Evolutionary conservation across 2,113 vertebrate genomes (phyloP), one percentile per base, ranked within the genome.

Genomic region (Calcarius ornatus): DNA sequence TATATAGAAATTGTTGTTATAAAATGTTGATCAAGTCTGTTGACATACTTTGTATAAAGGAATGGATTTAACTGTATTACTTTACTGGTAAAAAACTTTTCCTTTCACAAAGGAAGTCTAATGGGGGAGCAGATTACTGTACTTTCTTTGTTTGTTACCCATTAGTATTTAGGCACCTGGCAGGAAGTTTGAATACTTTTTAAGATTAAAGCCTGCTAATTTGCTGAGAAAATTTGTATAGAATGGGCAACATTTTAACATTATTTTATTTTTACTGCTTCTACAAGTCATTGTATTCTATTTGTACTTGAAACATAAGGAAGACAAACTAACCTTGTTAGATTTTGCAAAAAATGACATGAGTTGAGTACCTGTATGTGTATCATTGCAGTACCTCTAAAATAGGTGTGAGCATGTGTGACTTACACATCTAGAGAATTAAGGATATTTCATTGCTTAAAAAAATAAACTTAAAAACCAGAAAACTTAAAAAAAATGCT

Each of bases 151-250:
- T 94, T 97, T 92, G 93, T 96, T 94, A 81, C 89, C 97, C 94
- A 80, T 95, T 97, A 87, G 93, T 96, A 94, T 98, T 99, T 97
- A 97, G 93, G 96, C 96, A 97, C 87, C 86, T 96, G 95, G 96
- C 98, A 98, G 98, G 98, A 98, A 98, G 96, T 94, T 83, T 66
- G 90, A 96, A 95, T 97, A 94, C 77, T 95, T 97, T 87, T 96
- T 42, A 89, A 96, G 97, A 97, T 98, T 98, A 96, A 93, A 96
- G 51, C 85, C 81, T 93, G 38, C 72, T 92, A 73, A 56, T 79
- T 95, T 93, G 50, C 91, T 88, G 68, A 79, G 81, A 92, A 95
- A 94, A 81, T 17, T 17, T 31, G 16, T 77, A 24, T 86, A 69
- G 37, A 72, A 54, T 40, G 8, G 71, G 48, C 23, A 63, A 50